These are phyloP conservation scores for Saguinus imperator DNA, from an alignment of 2,113 vertebrate species.

Conservation along the genomic window DNA sequence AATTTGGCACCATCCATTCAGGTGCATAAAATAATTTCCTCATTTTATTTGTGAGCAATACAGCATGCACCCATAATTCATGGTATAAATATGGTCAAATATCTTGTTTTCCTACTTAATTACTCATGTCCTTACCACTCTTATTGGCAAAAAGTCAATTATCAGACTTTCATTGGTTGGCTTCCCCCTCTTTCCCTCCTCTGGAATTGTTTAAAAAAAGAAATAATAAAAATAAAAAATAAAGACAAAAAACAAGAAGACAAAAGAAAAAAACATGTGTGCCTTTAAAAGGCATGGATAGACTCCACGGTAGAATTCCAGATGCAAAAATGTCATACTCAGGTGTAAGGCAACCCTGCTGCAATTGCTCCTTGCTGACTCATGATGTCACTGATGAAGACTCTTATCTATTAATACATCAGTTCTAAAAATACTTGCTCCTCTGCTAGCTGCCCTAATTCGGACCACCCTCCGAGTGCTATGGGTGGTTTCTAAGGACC, in stretches of 20 bases:
- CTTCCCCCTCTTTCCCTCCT: neutral
- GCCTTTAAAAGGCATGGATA: neutral
- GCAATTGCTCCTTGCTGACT: neutral
- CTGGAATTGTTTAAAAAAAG: neutral
- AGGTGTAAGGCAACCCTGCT: neutral
- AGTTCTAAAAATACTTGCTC: neutral
- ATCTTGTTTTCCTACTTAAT: neutral
- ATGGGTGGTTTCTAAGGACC: neutral
- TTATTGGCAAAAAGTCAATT: neutral
- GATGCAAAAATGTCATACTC: neutral
- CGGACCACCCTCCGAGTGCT: neutral
- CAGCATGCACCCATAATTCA: neutral
- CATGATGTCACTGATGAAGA: neutral
- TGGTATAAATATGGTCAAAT: neutral
- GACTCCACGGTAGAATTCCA: neutral
- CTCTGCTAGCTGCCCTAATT: neutral
- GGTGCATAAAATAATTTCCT: neutral
- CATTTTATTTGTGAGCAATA: neutral
- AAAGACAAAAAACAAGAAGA: neutral
- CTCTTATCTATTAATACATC: neutral
- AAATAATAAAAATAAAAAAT: neutral
- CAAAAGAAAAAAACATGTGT: neutral
- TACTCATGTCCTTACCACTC: neutral
- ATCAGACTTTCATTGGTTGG: neutral
- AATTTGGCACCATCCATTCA: neutral